These are phyloP conservation scores for Teleopsis dalmanni DNA, from an alignment of 1,140 invertebrate species.

Conservation along the genomic window DNA sequence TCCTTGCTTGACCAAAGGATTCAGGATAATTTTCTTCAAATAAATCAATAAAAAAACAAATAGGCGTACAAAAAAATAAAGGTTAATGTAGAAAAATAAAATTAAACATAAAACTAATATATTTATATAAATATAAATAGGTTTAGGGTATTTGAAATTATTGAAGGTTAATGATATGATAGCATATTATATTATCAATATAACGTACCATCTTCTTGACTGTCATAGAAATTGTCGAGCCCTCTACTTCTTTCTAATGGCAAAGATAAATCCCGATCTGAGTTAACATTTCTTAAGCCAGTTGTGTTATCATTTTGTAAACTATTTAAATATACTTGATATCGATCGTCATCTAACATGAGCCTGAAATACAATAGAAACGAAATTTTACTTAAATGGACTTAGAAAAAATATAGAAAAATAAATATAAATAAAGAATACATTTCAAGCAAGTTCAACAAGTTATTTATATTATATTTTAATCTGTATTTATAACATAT, in stretches of 20 bases:
- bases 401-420: too few species aligned
- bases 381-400: too few species aligned
- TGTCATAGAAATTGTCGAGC: slow-evolving; percentile 45
- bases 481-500: too few species aligned
- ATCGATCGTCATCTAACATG: slow-evolving; percentile 25
- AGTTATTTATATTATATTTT: too few species aligned
- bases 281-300: slow-evolving; percentile 28
- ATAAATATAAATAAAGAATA: too few species aligned
- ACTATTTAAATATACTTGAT: slow-evolving; percentile 15
- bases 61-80: neutral
- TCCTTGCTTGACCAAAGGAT: too few species aligned
- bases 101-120: neutral
- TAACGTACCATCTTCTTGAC: slow-evolving; percentile 51
- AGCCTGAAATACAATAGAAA: slow-evolving; percentile 15
- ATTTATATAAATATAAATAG: too few species aligned
- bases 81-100: neutral
- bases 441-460: too few species aligned
- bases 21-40: neutral
- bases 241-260: slow-evolving; percentile 31
- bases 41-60: neutral
- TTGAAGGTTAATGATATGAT: too few species aligned
- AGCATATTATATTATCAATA: too few species aligned
- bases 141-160: too few species aligned
- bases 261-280: slow-evolving; percentile 32
- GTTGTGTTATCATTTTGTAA: neutral